Base-by-base conservation (phyloP, 1,140 invertebrate species). In the Piezodorus guildinii region DNA sequence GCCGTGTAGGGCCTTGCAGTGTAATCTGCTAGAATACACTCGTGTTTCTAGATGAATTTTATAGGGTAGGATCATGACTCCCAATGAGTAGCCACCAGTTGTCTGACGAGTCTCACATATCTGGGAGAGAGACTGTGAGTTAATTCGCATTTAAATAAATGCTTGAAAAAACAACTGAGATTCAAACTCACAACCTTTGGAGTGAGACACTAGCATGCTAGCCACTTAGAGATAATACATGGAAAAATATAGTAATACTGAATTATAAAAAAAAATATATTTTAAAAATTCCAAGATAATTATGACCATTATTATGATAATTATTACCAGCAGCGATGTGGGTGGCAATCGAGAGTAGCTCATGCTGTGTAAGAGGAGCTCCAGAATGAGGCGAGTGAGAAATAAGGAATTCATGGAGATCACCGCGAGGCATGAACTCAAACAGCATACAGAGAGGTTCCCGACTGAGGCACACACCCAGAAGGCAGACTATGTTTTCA, bases 361-460 rank as follows among this genome's bases (percentile, higher is more conserved):
- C 89, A 39, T 83, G 76, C 67, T 90, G 87, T 27, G 88, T 86
- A 19, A 98, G 75, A 23, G 82, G 76, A 66, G 82, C 82, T 69
- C 88, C 86, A 3, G 81, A 80, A 67, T 81, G 78, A 1, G 93
- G 93, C 1, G 93, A 94, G 72, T 94, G 86, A 17, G 85, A 81
- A 67, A 94, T 89, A 5, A 97, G 75, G 76, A 95, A 97, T 73
- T 98, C 94, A 73, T 97, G 93, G 10, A 98, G 76, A 77, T 98
- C 94, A 3, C 94, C 94, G 72, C 91, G 84, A 2, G 87, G 86
- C 91, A 94, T 96, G 72, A 93, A 96, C 74, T 97, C 94, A 77
- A 96, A 97, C 2, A 97, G 77, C 91, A 97, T 95, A 72, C 92
- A 96, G 73, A 91, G 84, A 0, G 94, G 94, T 70, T 94, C 90